phyloP scores from a whole-genome alignment of 2,888 invertebrate species.

The Brenthis hecate region DNA sequence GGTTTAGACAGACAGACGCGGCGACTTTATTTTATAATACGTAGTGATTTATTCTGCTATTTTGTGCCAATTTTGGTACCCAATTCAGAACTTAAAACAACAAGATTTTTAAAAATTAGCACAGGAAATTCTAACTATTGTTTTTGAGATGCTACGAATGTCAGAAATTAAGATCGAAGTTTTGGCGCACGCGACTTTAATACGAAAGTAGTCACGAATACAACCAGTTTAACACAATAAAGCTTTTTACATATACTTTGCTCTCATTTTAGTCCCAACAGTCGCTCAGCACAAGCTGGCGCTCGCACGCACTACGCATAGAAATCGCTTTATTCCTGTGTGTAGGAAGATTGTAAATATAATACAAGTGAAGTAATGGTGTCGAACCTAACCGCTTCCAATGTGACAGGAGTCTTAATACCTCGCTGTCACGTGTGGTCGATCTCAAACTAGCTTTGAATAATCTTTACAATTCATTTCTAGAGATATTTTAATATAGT shows the following conservation, averaged over 20 bases:
- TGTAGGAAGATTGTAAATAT: not conserved
- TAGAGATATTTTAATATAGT: too few species aligned
- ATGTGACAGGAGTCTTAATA: too few species aligned
- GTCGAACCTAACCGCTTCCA: not conserved
- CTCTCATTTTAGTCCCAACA: slow-evolving; percentile 1
- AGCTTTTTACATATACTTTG: slow-evolving; percentile 11
- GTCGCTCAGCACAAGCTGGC: slow-evolving; percentile 10
- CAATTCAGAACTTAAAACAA: too few species aligned
- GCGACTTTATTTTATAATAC: too few species aligned
- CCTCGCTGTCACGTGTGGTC: too few species aligned
- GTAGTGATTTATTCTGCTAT: too few species aligned
- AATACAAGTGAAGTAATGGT: not conserved
- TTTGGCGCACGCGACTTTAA: not conserved
- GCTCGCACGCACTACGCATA: slow-evolving; percentile 16
- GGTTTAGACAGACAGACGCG: too few species aligned
- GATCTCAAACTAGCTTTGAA: too few species aligned
- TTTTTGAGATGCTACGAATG: not conserved
- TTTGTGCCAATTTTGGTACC: too few species aligned
- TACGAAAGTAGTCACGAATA: slow-evolving; percentile 5
- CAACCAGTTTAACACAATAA: slow-evolving; percentile 15
- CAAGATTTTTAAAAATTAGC: too few species aligned
- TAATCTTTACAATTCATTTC: too few species aligned
- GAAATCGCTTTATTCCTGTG: slow-evolving; percentile 8
- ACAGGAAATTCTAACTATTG: not conserved
- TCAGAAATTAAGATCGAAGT: not conserved